phyloP scores from a whole-genome alignment of 2,888 invertebrate species.

The Tenthredo amoena region DNA sequence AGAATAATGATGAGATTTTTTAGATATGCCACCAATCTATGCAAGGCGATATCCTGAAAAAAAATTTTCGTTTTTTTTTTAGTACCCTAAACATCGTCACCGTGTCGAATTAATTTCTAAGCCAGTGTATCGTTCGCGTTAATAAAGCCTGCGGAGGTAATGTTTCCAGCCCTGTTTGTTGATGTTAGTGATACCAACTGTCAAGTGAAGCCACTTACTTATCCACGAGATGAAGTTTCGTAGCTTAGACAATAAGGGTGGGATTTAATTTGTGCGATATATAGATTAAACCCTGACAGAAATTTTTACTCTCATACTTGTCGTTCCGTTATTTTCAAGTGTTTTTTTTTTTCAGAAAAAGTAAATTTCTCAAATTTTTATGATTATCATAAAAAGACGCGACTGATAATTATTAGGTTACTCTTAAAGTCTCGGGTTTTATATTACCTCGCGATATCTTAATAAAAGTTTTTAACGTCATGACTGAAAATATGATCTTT shows the following conservation, averaged over 20 bases:
- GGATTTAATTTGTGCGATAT: not conserved
- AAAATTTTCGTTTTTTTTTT: not conserved
- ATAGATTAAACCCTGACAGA: not conserved
- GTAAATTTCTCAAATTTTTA: too few species aligned
- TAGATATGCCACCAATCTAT: too few species aligned
- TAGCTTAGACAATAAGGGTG: not conserved
- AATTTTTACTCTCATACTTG: not conserved
- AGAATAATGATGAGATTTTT: too few species aligned
- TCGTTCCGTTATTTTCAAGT: not conserved
- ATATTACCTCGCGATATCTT: not conserved
- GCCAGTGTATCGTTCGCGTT: not conserved
- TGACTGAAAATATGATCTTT: conserved; percentile 41
- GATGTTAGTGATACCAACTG: conserved; percentile 18
- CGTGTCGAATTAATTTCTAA: not conserved
- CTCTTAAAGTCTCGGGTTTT: not conserved
- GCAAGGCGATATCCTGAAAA: not conserved
- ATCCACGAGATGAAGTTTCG: not conserved
- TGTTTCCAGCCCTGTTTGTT: not conserved
- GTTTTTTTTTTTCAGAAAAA: too few species aligned
- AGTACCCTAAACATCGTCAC: not conserved
- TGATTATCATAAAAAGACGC: not conserved
- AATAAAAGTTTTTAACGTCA: not conserved
- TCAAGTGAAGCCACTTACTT: not conserved
- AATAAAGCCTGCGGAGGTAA: not conserved
- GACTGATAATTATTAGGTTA: not conserved